Conservation (phyloP, 1,140 invertebrate genomes). For the Calephelis nemesis region DNA sequence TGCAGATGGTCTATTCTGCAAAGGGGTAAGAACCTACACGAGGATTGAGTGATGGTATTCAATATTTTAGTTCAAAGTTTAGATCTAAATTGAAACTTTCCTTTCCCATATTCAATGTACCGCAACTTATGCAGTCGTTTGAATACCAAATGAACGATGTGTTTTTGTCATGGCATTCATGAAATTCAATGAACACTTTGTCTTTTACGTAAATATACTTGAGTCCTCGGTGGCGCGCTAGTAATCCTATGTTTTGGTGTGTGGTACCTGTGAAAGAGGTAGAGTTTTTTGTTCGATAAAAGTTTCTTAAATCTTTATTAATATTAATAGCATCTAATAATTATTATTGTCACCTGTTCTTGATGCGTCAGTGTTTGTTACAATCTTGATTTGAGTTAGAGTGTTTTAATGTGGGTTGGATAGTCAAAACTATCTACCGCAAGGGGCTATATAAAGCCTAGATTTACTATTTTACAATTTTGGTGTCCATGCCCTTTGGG, state of each 20-base stretch:
- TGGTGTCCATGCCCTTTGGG: too few species aligned
- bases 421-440: too few species aligned
- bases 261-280: background rate
- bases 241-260: conserved; percentile 33
- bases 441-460: too few species aligned
- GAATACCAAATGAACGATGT: conserved; percentile 19
- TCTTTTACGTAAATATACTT: conserved; percentile 38
- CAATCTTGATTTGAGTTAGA: too few species aligned
- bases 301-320: too few species aligned
- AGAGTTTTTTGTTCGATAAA: background rate
- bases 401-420: too few species aligned
- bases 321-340: background rate
- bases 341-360: background rate
- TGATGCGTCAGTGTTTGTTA: too few species aligned
- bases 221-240: conserved; percentile 26
- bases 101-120: background rate
- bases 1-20: too few species aligned
- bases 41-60: too few species aligned
- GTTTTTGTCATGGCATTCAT: conserved; percentile 32
- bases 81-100: background rate
- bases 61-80: background rate
- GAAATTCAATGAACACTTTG: conserved; percentile 57
- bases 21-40: too few species aligned
- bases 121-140: conserved; percentile 18
- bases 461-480: too few species aligned